Conservation (phyloP, 1,140 invertebrate genomes). For the Drosophila nasuta region DNA sequence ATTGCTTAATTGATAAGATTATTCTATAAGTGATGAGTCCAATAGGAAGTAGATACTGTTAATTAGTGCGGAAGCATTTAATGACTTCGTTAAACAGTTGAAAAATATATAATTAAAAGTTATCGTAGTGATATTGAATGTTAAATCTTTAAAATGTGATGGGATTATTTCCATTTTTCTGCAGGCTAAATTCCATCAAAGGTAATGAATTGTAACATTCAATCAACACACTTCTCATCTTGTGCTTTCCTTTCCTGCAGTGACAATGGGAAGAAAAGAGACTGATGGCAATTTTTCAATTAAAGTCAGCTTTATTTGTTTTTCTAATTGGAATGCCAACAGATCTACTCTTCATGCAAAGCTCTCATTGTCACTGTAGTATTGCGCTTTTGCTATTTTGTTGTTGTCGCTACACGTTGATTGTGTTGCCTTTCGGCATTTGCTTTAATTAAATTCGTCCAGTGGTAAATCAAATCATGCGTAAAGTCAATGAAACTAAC, state of each 20-base stretch:
- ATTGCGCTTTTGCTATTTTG: constrained; percentile 23
- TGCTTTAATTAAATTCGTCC: constrained; percentile 66
- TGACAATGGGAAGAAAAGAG: constrained; percentile 1
- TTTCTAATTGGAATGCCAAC: constrained; percentile 66
- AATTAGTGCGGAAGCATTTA: too few relatives aligned
- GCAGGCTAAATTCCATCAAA: constrained; percentile 63
- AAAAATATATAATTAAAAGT: too few relatives aligned
- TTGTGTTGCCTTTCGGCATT: constrained; percentile 42
- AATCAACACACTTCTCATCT: constrained; percentile 14
- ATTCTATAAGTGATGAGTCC: too few relatives aligned
- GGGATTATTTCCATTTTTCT: too few relatives aligned
- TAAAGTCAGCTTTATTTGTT: constrained; percentile 59
- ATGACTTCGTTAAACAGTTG: too few relatives aligned
- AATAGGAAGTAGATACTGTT: too few relatives aligned
- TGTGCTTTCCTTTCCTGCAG: neutral
- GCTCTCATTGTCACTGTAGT: neutral
- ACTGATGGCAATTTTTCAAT: constrained; percentile 48
- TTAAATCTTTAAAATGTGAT: too few relatives aligned
- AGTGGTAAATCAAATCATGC: constrained; percentile 69
- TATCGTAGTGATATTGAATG: too few relatives aligned
- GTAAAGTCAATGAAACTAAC: constrained; percentile 67
- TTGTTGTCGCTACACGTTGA: constrained; percentile 20
- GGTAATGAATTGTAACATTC: neutral
- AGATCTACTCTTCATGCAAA: constrained; percentile 21
- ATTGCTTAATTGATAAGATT: too few relatives aligned